Evolutionary conservation across 1,140 invertebrate genomes (phyloP).

Genomic region (Anastatus disparis): DNA sequence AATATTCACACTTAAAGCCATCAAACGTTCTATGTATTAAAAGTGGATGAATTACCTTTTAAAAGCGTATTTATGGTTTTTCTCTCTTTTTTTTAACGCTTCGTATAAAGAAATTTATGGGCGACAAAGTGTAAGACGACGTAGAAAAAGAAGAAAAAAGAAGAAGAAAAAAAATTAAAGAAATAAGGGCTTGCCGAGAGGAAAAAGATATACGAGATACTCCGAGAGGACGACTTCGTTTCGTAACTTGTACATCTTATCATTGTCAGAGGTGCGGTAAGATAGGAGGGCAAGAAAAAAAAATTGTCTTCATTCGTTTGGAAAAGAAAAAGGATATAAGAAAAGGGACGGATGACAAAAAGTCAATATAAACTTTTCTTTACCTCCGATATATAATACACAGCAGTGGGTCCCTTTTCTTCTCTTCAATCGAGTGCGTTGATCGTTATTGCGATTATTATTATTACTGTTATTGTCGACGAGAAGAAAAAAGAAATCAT

Average conservation of each 20-base stretch:
- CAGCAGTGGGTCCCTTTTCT: too few species aligned
- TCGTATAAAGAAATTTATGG: neutral
- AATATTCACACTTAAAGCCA: too few species aligned
- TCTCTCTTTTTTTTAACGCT: conserved; percentile 4
- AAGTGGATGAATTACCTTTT: too few species aligned
- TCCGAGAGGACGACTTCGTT: neutral
- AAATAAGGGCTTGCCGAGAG: neutral
- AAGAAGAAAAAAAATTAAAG: neutral
- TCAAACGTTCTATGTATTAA: too few species aligned
- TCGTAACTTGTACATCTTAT: conserved; percentile 19
- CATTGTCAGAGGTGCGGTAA: too few species aligned
- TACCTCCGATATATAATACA: neutral
- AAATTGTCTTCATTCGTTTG: neutral
- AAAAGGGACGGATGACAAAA: neutral
- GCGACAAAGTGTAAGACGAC: too few species aligned
- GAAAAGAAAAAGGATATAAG: conserved; percentile 7
- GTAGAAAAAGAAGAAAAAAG: neutral
- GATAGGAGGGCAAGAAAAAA: too few species aligned
- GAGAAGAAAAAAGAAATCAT: too few species aligned
- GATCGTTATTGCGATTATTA: neutral
- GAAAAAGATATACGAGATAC: neutral
- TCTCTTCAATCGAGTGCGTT: neutral
- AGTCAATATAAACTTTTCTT: conserved; percentile 10
- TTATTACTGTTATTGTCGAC: neutral
- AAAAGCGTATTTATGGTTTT: too few species aligned